phyloP scores from a whole-genome alignment of 1,140 invertebrate species.

The Drosophila yakuba region DNA sequence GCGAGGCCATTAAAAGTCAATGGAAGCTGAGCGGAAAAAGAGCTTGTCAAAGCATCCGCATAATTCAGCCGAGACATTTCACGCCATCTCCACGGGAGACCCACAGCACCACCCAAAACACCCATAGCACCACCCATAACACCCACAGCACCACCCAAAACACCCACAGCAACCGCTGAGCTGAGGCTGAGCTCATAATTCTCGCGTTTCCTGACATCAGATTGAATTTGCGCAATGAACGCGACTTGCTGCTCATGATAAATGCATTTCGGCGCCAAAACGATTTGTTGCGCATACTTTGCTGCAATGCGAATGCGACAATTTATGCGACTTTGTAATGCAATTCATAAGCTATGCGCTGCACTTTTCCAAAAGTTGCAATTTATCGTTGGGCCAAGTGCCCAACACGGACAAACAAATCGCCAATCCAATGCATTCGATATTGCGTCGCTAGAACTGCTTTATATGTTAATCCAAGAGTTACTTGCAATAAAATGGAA shows the following conservation, averaged over 20 bases:
- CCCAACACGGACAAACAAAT: conserved; percentile 56
- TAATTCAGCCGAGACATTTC: conserved; percentile 43
- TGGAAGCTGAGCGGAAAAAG: conserved; percentile 48
- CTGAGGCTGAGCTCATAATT: conserved; percentile 59
- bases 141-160: conserved; percentile 1
- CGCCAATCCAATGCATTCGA: conserved; percentile 15
- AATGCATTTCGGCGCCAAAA: conserved; percentile 63
- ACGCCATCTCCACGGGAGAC: conserved; percentile 15
- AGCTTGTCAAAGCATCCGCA: conserved; percentile 52
- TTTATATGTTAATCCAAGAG: conserved; percentile 70
- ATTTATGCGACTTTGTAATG: conserved; percentile 79
- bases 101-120: not conserved
- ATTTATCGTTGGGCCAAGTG: conserved; percentile 69
- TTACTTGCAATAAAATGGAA: conserved; percentile 40
- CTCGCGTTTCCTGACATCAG: conserved; percentile 59
- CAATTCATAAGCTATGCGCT: conserved; percentile 69
- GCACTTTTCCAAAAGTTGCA: conserved; percentile 46
- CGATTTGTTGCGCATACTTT: conserved; percentile 76
- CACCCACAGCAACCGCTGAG: not conserved
- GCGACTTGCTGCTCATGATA: conserved; percentile 64
- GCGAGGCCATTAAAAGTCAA: conserved; percentile 49
- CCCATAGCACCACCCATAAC: not conserved
- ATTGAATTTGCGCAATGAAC: conserved; percentile 72
- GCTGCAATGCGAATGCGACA: conserved; percentile 44
- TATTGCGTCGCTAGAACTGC: conserved; percentile 17